Conservation (phyloP, 2,888 invertebrate species). For the Fissipunctia ypsillon region DNA sequence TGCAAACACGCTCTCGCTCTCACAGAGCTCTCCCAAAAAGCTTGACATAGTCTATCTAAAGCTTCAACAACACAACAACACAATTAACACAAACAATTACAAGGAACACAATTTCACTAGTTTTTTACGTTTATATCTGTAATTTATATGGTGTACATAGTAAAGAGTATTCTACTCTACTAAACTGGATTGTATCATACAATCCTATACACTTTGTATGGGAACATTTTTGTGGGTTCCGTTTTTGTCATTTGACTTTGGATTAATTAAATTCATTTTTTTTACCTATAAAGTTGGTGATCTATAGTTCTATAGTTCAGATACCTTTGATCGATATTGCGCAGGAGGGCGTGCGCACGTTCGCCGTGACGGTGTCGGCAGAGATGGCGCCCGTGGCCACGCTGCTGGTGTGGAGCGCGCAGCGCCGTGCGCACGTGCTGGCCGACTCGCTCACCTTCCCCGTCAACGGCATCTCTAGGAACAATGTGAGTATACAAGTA, state of each 20-base stretch:
- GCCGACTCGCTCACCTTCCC: conserved; percentile 99
- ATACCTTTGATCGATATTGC: no score
- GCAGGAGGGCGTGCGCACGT: conserved; percentile 93
- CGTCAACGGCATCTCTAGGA: conserved; percentile 98
- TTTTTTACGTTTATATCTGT: no score
- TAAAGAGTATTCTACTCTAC: no score
- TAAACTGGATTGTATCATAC: background rate
- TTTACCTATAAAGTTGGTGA: no score
- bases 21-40: background rate
- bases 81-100: no score
- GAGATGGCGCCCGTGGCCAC: conserved; percentile 98
- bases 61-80: no score
- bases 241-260: no score
- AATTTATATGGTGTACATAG: no score
- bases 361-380: conserved; percentile 95
- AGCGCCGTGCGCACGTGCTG: conserved; percentile 95
- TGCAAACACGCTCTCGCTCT: background rate
- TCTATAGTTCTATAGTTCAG: no score
- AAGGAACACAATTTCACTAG: background rate
- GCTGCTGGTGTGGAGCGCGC: conserved; percentile 96
- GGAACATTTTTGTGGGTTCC: no score
- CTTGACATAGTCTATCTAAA: background rate
- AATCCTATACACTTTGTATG: no score
- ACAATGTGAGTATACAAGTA: conserved; percentile 88
- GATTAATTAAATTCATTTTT: no score